Percentiles rank a stretch among this genome's conserved stretches.
Evolutionary conservation across 1,140 invertebrate species (phyloP).

Genomic region (Caenorhabditis tropicalis): DNA sequence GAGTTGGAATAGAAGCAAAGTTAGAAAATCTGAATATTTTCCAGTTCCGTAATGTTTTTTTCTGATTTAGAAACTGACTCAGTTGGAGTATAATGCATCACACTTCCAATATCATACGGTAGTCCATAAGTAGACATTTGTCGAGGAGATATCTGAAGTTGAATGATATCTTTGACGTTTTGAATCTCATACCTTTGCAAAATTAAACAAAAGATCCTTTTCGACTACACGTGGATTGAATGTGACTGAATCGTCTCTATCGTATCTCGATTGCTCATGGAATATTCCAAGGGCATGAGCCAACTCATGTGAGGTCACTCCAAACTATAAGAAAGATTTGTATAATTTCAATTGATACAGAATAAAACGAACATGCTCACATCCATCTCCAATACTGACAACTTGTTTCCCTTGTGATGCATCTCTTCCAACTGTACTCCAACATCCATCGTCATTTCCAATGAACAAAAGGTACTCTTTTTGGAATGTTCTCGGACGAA

Average conservation of each 20-base stretch:
- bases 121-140: constrained; percentile 38
- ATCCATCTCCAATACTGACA: constrained; percentile 53
- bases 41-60: not conserved
- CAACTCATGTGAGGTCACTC: constrained; percentile 51
- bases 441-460: constrained; percentile 54
- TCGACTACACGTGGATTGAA: constrained; percentile 42
- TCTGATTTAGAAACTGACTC: constrained; percentile 17
- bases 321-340: constrained; percentile 28
- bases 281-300: constrained; percentile 52
- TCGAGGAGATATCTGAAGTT: constrained; percentile 4
- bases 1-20: constrained; percentile 1
- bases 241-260: constrained; percentile 41
- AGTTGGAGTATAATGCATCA: constrained; percentile 52
- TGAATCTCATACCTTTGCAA: constrained; percentile 47
- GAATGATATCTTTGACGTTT: not conserved
- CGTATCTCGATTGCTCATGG: constrained; percentile 52
- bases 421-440: constrained; percentile 56
- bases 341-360: not conserved
- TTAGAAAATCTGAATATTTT: constrained; percentile 47
- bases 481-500: constrained; percentile 32
- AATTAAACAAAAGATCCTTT: constrained; percentile 45
- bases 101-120: constrained; percentile 53
- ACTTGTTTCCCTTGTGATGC: constrained; percentile 45
- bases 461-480: constrained; percentile 36
- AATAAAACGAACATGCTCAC: constrained; percentile 50